Conservation (phyloP, 2,888 invertebrate species). For the Halictus quadricinctus region DNA sequence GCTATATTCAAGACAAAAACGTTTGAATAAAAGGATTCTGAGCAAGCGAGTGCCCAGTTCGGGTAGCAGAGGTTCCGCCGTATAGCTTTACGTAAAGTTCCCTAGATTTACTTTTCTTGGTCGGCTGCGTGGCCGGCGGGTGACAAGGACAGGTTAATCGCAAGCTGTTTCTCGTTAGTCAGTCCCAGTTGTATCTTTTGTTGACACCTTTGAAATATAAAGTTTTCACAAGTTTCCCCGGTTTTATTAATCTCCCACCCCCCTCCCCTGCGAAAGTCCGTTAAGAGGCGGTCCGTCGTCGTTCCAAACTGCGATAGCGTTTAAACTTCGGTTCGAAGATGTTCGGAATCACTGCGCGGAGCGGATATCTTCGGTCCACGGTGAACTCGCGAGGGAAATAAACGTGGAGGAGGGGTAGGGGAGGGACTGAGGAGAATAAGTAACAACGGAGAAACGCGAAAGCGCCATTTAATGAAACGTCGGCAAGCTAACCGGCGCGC, state of each 20-base stretch:
- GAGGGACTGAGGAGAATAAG: neutral
- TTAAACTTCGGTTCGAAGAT: conserved; percentile 56
- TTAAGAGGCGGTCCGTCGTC: conserved; percentile 7
- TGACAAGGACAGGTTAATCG: neutral
- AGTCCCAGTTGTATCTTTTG: conserved; percentile 44
- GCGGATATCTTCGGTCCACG: conserved; percentile 10
- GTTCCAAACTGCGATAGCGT: conserved; percentile 36
- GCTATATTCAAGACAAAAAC: neutral
- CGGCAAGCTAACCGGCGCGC: conserved; percentile 10
- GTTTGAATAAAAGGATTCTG: neutral
- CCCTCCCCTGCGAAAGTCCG: neutral
- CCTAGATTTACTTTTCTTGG: neutral
- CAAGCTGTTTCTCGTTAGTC: conserved; percentile 53
- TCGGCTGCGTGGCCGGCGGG: neutral
- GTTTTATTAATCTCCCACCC: conserved; percentile 28
- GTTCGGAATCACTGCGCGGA: neutral
- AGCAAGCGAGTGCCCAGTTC: neutral
- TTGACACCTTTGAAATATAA: conserved; percentile 62
- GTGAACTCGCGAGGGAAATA: conserved; percentile 42
- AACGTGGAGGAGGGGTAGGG: neutral
- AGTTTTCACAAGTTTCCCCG: conserved; percentile 58
- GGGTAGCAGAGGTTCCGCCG: neutral
- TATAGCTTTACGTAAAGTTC: neutral
- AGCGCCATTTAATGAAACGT: conserved; percentile 30
- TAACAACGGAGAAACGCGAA: neutral